Evolutionary conservation across 2,113 vertebrate species (phyloP).

Genomic region (Nannospalax galili): DNA sequence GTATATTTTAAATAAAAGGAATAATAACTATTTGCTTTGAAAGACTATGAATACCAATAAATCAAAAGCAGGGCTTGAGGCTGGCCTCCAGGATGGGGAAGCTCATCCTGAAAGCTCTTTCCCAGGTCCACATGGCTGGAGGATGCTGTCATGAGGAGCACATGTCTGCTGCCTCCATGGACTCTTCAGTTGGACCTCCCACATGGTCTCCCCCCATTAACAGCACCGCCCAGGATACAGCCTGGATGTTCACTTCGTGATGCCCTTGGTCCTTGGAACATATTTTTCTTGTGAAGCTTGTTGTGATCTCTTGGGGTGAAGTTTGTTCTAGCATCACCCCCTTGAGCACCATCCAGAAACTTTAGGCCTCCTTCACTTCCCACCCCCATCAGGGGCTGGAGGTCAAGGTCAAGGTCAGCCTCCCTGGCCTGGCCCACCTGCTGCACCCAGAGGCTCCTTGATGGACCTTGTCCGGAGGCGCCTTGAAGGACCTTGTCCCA

Average conservation of each 20-base stretch:
- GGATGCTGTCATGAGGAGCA: rapidly evolving
- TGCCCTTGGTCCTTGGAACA: neutral
- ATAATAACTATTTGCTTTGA: neutral
- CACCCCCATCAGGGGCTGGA: neutral
- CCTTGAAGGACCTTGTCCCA: neutral
- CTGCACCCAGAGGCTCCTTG: too few relatives aligned
- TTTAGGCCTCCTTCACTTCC: neutral
- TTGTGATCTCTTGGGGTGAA: neutral
- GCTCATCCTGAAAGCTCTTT: neutral
- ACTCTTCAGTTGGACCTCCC: rapidly evolving
- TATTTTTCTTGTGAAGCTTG: neutral
- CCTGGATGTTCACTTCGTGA: neutral
- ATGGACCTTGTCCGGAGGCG: too few relatives aligned
- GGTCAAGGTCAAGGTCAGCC: neutral
- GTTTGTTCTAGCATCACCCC: rapidly evolving
- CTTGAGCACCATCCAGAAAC: neutral
- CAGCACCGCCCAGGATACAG: too few relatives aligned
- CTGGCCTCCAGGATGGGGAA: rapidly evolving
- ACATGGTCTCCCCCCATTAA: rapidly evolving
- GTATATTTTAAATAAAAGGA: neutral
- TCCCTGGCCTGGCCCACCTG: rapidly evolving
- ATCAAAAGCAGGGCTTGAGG: neutral
- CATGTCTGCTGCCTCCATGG: rapidly evolving
- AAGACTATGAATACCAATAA: neutral
- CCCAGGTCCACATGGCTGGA: neutral